phyloP scores from a whole-genome alignment of 2,888 invertebrate species.

The Lasioglossum malachurum region DNA sequence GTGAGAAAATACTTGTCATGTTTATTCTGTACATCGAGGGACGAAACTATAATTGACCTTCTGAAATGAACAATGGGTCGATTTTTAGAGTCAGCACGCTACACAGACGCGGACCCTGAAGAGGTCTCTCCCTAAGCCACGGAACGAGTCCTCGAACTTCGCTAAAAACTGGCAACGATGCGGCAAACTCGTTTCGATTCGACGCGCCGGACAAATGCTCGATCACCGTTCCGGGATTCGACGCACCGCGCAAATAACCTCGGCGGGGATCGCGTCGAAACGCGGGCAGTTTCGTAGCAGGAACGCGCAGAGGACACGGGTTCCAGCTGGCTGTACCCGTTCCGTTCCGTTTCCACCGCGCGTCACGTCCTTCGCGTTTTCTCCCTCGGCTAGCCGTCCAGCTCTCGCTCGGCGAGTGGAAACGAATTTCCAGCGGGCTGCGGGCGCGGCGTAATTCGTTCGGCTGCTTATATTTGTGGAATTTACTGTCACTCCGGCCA shows the following conservation, averaged over 20 bases:
- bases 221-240: neutral
- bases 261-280: neutral
- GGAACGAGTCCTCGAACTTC: no score
- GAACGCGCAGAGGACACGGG: no score
- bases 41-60: no score
- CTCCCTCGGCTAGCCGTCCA: neutral
- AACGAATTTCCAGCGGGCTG: conserved; percentile 52
- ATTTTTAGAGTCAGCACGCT: no score
- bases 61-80: no score
- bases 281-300: neutral
- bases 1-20: no score
- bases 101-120: no score
- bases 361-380: conserved; percentile 4
- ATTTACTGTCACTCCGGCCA: conserved; percentile 69
- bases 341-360: neutral
- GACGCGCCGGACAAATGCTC: neutral
- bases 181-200: no score
- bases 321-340: neutral
- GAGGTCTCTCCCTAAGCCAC: no score
- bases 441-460: conserved; percentile 64
- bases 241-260: neutral
- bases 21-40: no score
- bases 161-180: no score
- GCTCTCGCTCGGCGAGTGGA: conserved; percentile 8
- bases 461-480: conserved; percentile 73